Percentiles rank a stretch among this genome's conserved stretches.
phyloP scores from a whole-genome alignment of 2,888 invertebrate genomes.

The Actias luna region DNA sequence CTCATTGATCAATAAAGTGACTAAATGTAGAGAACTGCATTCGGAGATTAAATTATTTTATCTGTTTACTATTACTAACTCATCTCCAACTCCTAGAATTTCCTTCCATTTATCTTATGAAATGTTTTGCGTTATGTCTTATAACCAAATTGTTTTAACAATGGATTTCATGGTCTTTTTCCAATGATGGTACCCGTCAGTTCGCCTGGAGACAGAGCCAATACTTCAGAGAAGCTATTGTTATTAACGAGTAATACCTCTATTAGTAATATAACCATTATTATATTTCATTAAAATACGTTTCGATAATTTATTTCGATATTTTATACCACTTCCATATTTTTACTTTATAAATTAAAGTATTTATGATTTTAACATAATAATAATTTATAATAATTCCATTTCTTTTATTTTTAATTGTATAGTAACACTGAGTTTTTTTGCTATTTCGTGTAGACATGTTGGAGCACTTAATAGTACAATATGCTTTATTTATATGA shows the following conservation, averaged over 20 bases:
- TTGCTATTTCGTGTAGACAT: conserved; percentile 67
- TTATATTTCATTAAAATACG: conserved; percentile 64
- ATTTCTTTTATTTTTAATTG: conserved; percentile 27
- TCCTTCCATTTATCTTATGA: conserved; percentile 1
- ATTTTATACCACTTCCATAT: conserved; percentile 12
- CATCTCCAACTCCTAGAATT: neutral
- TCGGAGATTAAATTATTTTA: neutral
- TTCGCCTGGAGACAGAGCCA: conserved; percentile 98
- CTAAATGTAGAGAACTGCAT: neutral
- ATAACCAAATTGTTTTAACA: conserved; percentile 47
- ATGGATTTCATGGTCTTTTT: conserved; percentile 67
- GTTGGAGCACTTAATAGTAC: conserved; percentile 57
- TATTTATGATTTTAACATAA: conserved; percentile 12
- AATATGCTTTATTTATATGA: conserved; percentile 49
- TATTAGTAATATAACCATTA: conserved; percentile 79
- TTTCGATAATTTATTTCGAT: conserved; percentile 14
- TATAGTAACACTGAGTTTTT: conserved; percentile 44
- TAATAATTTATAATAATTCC: conserved; percentile 4
- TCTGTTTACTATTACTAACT: neutral
- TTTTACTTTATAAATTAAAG: conserved; percentile 26
- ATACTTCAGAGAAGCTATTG: conserved; percentile 98
- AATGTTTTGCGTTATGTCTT: conserved; percentile 1
- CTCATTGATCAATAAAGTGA: neutral
- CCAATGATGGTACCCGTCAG: conserved; percentile 79
- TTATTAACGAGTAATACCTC: conserved; percentile 90